Evolutionary conservation across 1,140 invertebrate genomes (phyloP).

Genomic region (Colletes latitarsis): DNA sequence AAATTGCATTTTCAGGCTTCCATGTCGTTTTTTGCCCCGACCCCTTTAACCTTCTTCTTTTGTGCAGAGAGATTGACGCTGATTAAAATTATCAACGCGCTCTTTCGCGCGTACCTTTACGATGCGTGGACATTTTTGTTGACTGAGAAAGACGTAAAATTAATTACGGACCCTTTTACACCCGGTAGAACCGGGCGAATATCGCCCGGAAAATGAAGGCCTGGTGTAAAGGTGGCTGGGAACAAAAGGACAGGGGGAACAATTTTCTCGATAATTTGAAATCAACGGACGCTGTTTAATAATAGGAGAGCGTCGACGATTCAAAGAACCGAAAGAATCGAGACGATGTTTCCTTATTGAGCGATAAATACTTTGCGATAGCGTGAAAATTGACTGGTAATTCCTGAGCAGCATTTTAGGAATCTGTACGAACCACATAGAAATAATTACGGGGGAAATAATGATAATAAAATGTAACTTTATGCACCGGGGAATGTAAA

Average conservation of each 20-base stretch:
- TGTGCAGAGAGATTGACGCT: slow-evolving; percentile 18
- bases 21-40: neutral
- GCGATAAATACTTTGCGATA: no score
- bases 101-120: slow-evolving; percentile 17
- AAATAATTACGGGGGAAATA: no score
- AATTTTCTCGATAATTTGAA: neutral
- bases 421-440: no score
- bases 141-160: slow-evolving; percentile 21
- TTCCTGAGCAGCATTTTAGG: no score
- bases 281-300: no score
- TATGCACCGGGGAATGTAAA: no score
- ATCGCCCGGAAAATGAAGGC: neutral
- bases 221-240: neutral
- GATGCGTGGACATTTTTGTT: slow-evolving; percentile 18
- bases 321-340: no score
- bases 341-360: no score
- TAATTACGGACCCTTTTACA: slow-evolving; percentile 27
- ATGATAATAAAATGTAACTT: no score
- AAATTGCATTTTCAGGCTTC: slow-evolving; percentile 31
- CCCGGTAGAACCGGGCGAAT: neutral
- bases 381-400: no score
- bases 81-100: slow-evolving; percentile 44
- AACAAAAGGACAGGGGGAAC: neutral
- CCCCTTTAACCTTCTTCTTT: slow-evolving; percentile 14
- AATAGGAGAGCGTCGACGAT: no score